Evolutionary conservation across 1,140 invertebrate genomes (phyloP).

Genomic region (Dendroctonus valens): DNA sequence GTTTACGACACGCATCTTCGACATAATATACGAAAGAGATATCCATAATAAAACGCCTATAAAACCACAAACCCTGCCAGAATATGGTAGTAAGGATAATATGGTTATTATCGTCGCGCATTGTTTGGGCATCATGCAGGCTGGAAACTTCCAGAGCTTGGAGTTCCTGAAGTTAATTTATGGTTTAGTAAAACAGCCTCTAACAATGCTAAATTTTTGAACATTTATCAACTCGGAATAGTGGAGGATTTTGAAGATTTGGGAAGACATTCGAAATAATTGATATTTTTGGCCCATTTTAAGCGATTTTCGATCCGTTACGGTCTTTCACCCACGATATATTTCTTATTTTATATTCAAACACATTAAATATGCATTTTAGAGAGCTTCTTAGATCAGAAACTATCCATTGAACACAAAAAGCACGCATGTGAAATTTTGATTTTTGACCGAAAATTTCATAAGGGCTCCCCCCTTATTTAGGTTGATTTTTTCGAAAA

Average conservation of each 20-base stretch:
- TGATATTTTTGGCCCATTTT: not conserved
- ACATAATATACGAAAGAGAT: conserved; percentile 9
- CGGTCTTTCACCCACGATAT: too few relatives aligned
- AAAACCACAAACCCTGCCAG: conserved; percentile 11
- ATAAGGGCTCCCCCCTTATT: too few relatives aligned
- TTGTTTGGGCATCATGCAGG: not conserved
- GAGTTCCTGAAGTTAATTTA: too few relatives aligned
- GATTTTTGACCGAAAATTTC: too few relatives aligned
- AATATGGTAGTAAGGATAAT: conserved; percentile 5
- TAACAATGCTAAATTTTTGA: too few relatives aligned
- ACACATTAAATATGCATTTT: too few relatives aligned
- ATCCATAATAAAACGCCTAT: conserved; percentile 7
- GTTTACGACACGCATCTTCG: not conserved
- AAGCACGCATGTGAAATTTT: too few relatives aligned
- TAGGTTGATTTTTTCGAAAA: too few relatives aligned
- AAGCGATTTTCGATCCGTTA: not conserved
- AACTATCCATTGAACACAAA: too few relatives aligned
- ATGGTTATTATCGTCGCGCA: conserved; percentile 7
- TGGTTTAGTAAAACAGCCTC: too few relatives aligned
- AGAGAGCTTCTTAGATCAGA: too few relatives aligned
- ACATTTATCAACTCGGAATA: not conserved
- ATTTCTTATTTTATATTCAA: too few relatives aligned
- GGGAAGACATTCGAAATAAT: not conserved
- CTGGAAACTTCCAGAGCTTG: not conserved
- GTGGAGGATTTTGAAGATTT: not conserved